These are phyloP conservation scores for Pao palembangensis DNA, from an alignment of 2,113 vertebrate species.

Conservation along the genomic window DNA sequence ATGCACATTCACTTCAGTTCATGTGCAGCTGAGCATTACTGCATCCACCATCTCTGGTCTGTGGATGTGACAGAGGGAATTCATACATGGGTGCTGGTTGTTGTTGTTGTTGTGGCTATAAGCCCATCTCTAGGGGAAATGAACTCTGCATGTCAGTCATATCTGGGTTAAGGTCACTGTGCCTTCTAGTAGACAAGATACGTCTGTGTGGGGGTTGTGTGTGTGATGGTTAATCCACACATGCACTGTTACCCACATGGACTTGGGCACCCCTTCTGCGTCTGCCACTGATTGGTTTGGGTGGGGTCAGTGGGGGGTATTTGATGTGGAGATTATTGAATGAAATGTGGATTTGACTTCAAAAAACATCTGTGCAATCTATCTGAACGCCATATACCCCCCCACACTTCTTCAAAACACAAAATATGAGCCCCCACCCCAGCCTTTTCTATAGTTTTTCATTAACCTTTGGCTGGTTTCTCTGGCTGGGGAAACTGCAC, in stretches of 20 bases:
- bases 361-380: constrained; percentile 66
- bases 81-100: constrained; percentile 1
- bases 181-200: constrained; percentile 34
- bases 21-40: neutral
- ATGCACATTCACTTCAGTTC: too few relatives aligned
- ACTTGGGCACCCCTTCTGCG: constrained; percentile 16
- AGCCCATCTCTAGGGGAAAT: constrained; percentile 23
- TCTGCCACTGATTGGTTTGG: constrained; percentile 53
- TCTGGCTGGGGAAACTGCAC: constrained; percentile 32
- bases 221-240: constrained; percentile 46
- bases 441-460: neutral
- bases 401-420: constrained; percentile 2
- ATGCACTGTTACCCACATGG: constrained; percentile 12
- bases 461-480: constrained; percentile 45
- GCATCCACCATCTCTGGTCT: neutral
- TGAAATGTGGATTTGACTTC: constrained; percentile 54
- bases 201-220: neutral
- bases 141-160: constrained; percentile 19
- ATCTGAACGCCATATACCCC: constrained; percentile 24
- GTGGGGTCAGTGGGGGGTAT: constrained; percentile 48
- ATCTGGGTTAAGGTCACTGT: constrained; percentile 46
- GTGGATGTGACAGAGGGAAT: neutral
- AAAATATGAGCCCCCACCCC: neutral
- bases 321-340: constrained; percentile 56
- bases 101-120: constrained; percentile 13